Evolutionary conservation across 2,113 vertebrate species (phyloP), one percentile per base, ranked within the genome.

Genomic region (Tychaedon coryphoeus): DNA sequence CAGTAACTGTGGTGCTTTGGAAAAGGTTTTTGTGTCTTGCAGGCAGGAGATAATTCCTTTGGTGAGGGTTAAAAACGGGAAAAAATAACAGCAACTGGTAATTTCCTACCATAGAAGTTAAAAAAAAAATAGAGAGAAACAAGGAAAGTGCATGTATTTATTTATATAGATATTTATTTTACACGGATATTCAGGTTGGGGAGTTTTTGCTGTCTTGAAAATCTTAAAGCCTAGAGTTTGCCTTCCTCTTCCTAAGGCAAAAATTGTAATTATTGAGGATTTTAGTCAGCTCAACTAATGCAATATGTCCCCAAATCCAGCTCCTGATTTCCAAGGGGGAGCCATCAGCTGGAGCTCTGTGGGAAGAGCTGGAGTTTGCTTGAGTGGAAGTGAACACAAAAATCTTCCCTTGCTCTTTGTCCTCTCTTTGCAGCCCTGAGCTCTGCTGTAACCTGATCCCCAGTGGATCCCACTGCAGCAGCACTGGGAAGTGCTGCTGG

Each of bases 331-430:
- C 22, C 31, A 2, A 43, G 38, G 53, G 60, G 43, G 48, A 86
- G 9, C n/a, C 19, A 4, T 7, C 4, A 0, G 16, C 58, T 36
- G 43, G 10, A 31, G 12, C 28, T 72, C 33, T 0, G 0, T 12
- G 64, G 31, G 50, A 25, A 10, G 64, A 8, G 45, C 33, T 22
- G 33, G 5, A 5, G 51, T 31, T 71, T 5, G 67, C 2, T 1
- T 3, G 62, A 12, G 36, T 14, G 58, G 40, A 57, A 57, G 61
- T 0, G 50, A 65, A 16, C 8, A 5, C 4, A 10, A 15, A 62
- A 66, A 34, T 19, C 28, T 73, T 19, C 13, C 60, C 38, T 0
- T 8, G 0, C 19, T 70, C 72, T 73, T 47, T 77, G 62, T 65
- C n/a, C 10, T 90, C 60, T 9, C 14, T 54, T 74, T 0, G 14